Evolutionary conservation across 2,797 vertebrate species (phyloP).

Genomic region (Melanotaenia pygmaea): DNA sequence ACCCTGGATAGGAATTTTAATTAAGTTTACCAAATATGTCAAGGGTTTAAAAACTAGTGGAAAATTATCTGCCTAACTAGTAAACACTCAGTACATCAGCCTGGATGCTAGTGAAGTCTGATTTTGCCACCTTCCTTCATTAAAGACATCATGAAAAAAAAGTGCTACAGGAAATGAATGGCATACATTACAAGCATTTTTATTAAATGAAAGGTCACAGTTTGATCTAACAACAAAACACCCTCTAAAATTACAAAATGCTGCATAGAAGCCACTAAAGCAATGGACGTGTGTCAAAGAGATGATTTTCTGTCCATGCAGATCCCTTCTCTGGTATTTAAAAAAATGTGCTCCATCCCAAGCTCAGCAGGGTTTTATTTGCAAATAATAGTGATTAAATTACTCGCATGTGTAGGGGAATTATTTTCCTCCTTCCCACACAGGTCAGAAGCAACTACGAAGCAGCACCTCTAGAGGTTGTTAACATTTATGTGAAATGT

Average conservation of each 20-base stretch:
- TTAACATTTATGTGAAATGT: constrained; percentile 16
- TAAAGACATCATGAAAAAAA: neutral
- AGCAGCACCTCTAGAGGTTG: constrained; percentile 9
- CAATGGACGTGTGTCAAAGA: neutral
- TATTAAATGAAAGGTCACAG: neutral
- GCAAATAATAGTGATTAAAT: neutral
- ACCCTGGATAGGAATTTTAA: too few relatives aligned
- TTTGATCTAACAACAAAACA: neutral
- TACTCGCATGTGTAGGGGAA: neutral
- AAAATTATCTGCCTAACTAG: neutral
- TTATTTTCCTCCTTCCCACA: constrained; percentile 9
- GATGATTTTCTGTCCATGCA: neutral
- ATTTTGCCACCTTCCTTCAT: constrained; percentile 12
- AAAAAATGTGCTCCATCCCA: neutral
- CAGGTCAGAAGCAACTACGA: constrained; percentile 19
- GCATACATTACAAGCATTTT: neutral
- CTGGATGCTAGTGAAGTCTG: neutral
- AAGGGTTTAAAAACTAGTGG: neutral
- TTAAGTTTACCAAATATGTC: neutral
- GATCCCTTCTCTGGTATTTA: neutral
- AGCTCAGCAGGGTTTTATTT: neutral
- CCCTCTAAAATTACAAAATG: constrained; percentile 6
- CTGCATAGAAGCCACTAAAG: neutral
- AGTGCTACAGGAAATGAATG: neutral
- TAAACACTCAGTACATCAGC: neutral